phyloP scores from a whole-genome alignment of 2,113 vertebrate species.

The Leucoraja erinaceus region DNA sequence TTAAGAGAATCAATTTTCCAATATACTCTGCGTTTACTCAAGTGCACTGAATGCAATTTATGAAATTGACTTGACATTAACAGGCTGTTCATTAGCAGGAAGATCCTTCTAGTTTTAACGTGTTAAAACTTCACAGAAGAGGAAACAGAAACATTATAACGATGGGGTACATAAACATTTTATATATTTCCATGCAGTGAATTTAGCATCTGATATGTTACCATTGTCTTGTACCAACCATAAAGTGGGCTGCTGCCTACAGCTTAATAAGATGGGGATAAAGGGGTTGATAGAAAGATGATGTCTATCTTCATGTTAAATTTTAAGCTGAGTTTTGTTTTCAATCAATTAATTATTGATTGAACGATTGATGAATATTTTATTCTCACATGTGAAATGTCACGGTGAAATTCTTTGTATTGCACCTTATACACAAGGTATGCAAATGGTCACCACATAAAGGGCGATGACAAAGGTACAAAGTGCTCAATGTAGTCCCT shows the following conservation, averaged over 20 bases:
- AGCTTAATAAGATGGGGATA: neutral
- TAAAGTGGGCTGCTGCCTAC: neutral
- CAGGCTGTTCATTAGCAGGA: neutral
- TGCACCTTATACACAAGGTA: too few relatives aligned
- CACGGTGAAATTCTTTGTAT: too few relatives aligned
- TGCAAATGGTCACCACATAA: too few relatives aligned
- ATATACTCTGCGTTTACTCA: neutral
- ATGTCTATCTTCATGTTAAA: too few relatives aligned
- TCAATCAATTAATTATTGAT: too few relatives aligned
- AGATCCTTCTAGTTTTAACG: neutral
- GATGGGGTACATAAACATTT: neutral
- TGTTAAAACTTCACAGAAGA: neutral
- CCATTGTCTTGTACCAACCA: neutral
- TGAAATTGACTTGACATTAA: neutral
- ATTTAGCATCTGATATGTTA: neutral
- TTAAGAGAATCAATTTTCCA: conserved; percentile 22
- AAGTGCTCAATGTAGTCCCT: too few relatives aligned
- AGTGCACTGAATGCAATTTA: neutral
- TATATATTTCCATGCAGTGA: neutral
- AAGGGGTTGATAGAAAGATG: neutral
- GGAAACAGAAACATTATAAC: neutral
- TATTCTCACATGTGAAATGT: too few relatives aligned
- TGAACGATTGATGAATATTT: too few relatives aligned
- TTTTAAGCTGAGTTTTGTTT: too few relatives aligned
- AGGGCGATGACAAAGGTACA: too few relatives aligned